Conservation (phyloP, 2,113 vertebrate genomes). For the Neotoma lepida region DNA sequence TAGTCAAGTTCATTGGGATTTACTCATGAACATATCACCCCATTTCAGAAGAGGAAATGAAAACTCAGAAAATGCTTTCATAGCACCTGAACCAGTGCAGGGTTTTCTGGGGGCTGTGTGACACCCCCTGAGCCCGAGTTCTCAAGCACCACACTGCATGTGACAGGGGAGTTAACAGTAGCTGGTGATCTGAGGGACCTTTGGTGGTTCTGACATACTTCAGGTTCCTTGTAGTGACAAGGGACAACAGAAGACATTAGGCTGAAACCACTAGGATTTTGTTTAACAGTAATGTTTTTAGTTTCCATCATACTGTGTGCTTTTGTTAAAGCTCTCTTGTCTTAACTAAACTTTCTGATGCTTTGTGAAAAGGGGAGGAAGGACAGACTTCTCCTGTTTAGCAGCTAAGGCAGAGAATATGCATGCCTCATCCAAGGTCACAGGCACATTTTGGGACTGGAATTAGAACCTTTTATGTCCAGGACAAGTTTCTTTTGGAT, state of each 20-base stretch:
- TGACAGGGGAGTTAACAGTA: neutral
- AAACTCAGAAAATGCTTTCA: conserved; percentile 36
- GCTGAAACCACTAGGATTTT: neutral
- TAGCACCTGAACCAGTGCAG: neutral
- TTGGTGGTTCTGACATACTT: neutral
- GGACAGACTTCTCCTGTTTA: neutral
- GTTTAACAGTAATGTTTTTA: neutral
- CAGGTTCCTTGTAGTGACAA: neutral
- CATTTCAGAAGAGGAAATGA: conserved; percentile 47
- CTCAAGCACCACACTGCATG: neutral
- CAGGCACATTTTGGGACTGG: neutral
- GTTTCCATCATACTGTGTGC: neutral
- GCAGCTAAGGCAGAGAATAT: neutral
- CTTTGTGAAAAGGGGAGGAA: neutral
- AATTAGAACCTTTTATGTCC: neutral
- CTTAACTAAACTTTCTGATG: neutral
- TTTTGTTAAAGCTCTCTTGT: neutral
- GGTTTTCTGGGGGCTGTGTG: neutral
- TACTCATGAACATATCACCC: neutral
- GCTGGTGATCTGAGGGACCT: neutral
- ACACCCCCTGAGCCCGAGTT: neutral
- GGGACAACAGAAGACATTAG: neutral
- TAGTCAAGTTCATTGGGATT: neutral
- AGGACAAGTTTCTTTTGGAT: neutral
- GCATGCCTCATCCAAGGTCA: neutral